phyloP scores from a whole-genome alignment of 2,113 vertebrate genomes.

The Pseudonaja textilis region DNA sequence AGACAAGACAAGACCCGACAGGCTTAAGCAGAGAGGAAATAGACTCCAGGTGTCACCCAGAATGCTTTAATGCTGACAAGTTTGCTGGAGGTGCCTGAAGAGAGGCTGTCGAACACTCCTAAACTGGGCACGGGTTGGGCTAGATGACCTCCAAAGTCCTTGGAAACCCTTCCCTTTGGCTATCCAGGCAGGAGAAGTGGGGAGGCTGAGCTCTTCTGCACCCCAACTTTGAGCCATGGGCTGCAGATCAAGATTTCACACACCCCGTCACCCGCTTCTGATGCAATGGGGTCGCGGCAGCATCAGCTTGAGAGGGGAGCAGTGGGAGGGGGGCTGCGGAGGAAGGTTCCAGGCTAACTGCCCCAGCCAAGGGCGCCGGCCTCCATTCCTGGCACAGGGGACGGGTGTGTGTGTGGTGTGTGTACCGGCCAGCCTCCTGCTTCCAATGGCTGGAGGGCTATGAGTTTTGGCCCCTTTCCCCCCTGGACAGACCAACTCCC shows the following conservation, averaged over 20 bases:
- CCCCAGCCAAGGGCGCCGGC: neutral
- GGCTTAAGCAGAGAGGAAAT: neutral
- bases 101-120: neutral
- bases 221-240: neutral
- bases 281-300: neutral
- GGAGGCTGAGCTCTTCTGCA: neutral
- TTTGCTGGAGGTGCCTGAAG: neutral
- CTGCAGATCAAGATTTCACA: neutral
- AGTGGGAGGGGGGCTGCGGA: neutral
- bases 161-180: neutral
- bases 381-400: neutral
- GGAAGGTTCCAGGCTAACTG: neutral
- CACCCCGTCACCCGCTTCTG: neutral
- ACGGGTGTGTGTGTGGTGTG: neutral
- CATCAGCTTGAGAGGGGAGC: neutral
- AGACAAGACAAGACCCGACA: neutral
- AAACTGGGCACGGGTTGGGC: neutral
- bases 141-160: neutral
- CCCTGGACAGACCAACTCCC: neutral
- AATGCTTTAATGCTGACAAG: accelerated
- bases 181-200: neutral
- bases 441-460: neutral
- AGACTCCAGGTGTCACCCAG: neutral
- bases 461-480: neutral
- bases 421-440: neutral